phyloP scores from a whole-genome alignment of 2,797 vertebrate species.

The Dermochelys coriacea region DNA sequence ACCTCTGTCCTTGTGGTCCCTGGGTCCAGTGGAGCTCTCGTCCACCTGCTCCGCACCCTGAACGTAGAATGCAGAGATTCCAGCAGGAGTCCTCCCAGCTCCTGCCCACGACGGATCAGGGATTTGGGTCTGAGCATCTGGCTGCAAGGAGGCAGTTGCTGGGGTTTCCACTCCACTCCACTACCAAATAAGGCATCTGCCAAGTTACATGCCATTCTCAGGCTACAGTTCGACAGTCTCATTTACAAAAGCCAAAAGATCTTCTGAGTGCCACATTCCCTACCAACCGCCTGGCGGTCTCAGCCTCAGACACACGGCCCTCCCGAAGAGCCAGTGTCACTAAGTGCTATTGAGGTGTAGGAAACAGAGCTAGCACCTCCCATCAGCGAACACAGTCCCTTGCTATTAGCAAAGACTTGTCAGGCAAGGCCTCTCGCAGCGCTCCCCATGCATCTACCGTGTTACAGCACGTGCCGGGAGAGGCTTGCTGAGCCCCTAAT shows the following conservation, averaged over 20 bases:
- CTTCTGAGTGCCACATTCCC: background rate
- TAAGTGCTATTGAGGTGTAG: background rate
- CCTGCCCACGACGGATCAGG: background rate
- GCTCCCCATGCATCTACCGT: background rate
- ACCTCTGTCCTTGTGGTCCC: too few relatives aligned
- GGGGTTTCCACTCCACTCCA: background rate
- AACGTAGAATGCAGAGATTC: background rate
- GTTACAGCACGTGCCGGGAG: background rate
- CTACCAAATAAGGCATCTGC: constrained; percentile 67
- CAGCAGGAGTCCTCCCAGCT: background rate
- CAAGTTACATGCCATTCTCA: constrained; percentile 45
- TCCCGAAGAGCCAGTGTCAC: background rate
- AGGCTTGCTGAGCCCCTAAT: background rate
- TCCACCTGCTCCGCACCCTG: too few relatives aligned
- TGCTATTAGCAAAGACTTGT: background rate
- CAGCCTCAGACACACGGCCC: background rate
- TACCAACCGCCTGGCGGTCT: background rate
- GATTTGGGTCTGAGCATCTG: background rate
- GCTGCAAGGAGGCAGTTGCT: background rate
- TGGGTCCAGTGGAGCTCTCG: too few relatives aligned
- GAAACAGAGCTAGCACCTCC: background rate
- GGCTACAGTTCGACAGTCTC: background rate
- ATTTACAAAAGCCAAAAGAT: background rate
- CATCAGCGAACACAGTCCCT: background rate
- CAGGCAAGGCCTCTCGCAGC: too few relatives aligned